Percentiles rank a stretch among this genome's conserved stretches.
Conservation (phyloP, 2,113 vertebrate genomes). For the Ursus arctos region DNA sequence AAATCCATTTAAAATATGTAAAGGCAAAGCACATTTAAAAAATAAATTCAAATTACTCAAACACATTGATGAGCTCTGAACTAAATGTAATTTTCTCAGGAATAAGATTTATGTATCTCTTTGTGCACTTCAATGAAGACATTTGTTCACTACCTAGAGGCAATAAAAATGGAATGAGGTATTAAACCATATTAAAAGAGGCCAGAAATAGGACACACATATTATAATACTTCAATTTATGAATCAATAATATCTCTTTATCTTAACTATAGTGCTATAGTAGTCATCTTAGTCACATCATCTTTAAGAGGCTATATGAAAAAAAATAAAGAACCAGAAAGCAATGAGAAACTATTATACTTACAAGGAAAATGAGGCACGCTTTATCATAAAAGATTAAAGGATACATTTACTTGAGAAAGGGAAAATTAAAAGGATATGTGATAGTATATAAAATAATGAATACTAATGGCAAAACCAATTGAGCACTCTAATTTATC, state of each 20-base stretch:
- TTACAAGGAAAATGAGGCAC: conserved; percentile 51
- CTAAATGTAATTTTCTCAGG: conserved; percentile 75
- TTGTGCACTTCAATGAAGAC: conserved; percentile 64
- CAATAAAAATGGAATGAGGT: conserved; percentile 74
- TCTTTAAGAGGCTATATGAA: conserved; percentile 4
- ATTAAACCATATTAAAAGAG: conserved; percentile 76
- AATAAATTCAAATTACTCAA: conserved; percentile 77
- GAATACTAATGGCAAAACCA: conserved; percentile 64
- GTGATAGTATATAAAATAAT: conserved; percentile 61
- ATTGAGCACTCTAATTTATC: conserved; percentile 55
- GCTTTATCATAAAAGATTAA: conserved; percentile 53
- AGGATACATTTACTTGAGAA: conserved; percentile 64
- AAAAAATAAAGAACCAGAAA: conserved; percentile 47
- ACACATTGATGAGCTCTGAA: conserved; percentile 63
- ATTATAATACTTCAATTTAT: conserved; percentile 67
- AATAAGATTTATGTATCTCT: conserved; percentile 71
- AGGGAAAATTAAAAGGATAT: conserved; percentile 63
- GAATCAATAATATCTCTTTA: conserved; percentile 70
- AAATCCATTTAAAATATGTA: conserved; percentile 75
- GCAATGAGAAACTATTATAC: conserved; percentile 30
- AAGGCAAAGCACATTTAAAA: conserved; percentile 70
- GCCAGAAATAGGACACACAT: conserved; percentile 55
- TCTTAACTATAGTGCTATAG: conserved; percentile 47
- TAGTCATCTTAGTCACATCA: conserved; percentile 58
- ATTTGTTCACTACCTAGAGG: conserved; percentile 71